Evolutionary conservation across 2,888 invertebrate species (phyloP).

Genomic region (Synanthedon formicaeformis): DNA sequence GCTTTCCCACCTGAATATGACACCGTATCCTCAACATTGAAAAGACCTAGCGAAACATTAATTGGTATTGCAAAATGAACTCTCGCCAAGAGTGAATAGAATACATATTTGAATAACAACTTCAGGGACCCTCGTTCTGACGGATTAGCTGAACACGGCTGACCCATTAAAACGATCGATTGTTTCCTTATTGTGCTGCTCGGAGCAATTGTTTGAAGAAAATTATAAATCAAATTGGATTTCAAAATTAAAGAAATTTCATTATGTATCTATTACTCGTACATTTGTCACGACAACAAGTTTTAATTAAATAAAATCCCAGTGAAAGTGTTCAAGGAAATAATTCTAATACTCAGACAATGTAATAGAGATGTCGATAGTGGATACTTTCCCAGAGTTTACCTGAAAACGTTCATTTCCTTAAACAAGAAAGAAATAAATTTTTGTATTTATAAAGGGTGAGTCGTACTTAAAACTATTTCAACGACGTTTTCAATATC

Average conservation of each 20-base stretch:
- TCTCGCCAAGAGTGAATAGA: conserved; percentile 33
- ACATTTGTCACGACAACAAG: conserved; percentile 13
- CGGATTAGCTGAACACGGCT: conserved; percentile 63
- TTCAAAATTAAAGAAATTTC: no score
- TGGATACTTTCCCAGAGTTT: no score
- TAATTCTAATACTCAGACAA: conserved; percentile 25
- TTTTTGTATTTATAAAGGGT: no score
- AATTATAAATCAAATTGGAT: conserved; percentile 33
- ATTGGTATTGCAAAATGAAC: conserved; percentile 27
- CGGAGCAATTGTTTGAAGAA: conserved; percentile 15
- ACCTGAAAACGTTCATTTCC: no score
- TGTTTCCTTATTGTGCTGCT: conserved; percentile 64
- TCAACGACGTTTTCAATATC: not conserved
- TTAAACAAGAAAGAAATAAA: no score
- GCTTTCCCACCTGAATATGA: conserved; percentile 69
- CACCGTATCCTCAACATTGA: conserved; percentile 35
- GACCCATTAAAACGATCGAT: conserved; percentile 70
- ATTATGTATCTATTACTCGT: no score
- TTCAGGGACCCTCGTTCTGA: conserved; percentile 40
- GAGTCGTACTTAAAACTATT: no score
- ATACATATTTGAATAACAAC: conserved; percentile 25
- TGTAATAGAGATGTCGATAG: no score
- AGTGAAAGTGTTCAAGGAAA: conserved; percentile 41
- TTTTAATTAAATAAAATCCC: conserved; percentile 23
- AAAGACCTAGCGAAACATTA: conserved; percentile 33